Base-by-base conservation (phyloP, 2,797 vertebrate species). In the Cossypha polioptera region DNA sequence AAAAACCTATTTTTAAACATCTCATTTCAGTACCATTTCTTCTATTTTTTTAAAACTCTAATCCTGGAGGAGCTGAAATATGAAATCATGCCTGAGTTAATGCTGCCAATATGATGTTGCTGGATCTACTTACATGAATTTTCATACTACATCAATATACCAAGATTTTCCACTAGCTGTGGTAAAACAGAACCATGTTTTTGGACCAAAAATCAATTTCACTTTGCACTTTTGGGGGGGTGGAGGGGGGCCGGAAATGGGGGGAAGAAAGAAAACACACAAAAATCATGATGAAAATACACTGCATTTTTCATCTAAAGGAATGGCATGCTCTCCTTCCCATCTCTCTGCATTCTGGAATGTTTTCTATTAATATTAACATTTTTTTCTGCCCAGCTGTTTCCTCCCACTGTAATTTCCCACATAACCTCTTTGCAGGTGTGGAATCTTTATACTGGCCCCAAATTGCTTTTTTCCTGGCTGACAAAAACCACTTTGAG, bases 401-500 rank as follows among this genome's bases (percentile, higher is more conserved):
- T 89, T 77, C 69, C 69, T 92, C 73, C 67, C 51, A 67, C 67
- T 66, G 36, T 74, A 86, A 94, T 94, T 86, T 94, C 91, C 78
- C 50, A 92, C 72, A 50, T 73, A 88, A 84, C 79, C 63, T 89
- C 74, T 79, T 82, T 88, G 67, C 77, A 90, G 73, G 74, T 82
- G 55, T 66, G 35, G 75, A 94, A 83, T 91, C 87, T 74, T 92
- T 90, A 74, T 48, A 80, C 31, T 10, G 7, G 68, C 22, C 47
- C 42, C 47, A 86, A 90, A 94, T 61, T 90, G 72, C 87, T 91
- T 94, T 95, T 79, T 55, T 61, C 61, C 75, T 78, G 54, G 47
- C 82, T 95, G 88, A 91, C 66, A 86, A 87, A 92, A 90, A 58
- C 22, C 43, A 65, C 73, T 86, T 94, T 28, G 3, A 17, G 69